Percentiles rank a stretch among this genome's conserved stretches.
These are phyloP conservation scores for Hypsopygia costalis DNA, from an alignment of 2,888 invertebrate species.

Conservation along the genomic window DNA sequence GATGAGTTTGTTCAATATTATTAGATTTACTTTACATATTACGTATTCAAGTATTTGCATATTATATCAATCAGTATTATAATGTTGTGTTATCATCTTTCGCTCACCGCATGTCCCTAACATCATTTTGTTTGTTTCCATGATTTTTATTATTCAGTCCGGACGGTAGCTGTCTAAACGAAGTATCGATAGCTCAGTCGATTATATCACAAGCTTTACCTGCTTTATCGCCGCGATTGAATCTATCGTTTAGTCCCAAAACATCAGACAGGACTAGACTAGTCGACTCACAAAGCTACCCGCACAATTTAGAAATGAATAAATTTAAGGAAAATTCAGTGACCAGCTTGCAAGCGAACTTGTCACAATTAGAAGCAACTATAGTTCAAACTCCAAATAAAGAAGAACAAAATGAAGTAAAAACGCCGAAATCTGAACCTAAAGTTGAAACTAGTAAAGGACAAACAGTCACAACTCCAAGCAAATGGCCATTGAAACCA, in stretches of 20 bases:
- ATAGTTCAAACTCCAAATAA: conserved; percentile 33
- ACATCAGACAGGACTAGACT: conserved; percentile 70
- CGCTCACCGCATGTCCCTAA: conserved; percentile 40
- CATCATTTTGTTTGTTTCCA: conserved; percentile 32
- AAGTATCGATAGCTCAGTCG: conserved; percentile 76
- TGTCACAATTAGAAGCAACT: conserved; percentile 49
- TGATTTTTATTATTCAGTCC: conserved; percentile 55
- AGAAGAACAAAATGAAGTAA: conserved; percentile 33
- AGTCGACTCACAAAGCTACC: conserved; percentile 50
- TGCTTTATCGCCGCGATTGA: conserved; percentile 68
- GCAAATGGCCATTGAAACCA: conserved; percentile 93
- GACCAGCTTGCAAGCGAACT: conserved; percentile 43
- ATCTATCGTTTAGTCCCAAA: conserved; percentile 67
- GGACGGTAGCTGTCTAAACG: conserved; percentile 77
- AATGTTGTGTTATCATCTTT: conserved; percentile 13
- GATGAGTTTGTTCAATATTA: too few relatives aligned
- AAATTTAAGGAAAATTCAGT: conserved; percentile 46
- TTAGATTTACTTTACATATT: too few relatives aligned
- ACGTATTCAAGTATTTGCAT: too few relatives aligned
- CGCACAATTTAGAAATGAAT: conserved; percentile 57
- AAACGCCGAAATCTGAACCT: conserved; percentile 42
- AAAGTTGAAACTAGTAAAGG: conserved; percentile 43
- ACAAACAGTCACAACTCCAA: conserved; percentile 72
- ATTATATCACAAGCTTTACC: conserved; percentile 78
- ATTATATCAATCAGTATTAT: too few relatives aligned